These are phyloP conservation scores for Loris lydekkerianus DNA, from an alignment of 2,797 vertebrate species.

Conservation along the genomic window DNA sequence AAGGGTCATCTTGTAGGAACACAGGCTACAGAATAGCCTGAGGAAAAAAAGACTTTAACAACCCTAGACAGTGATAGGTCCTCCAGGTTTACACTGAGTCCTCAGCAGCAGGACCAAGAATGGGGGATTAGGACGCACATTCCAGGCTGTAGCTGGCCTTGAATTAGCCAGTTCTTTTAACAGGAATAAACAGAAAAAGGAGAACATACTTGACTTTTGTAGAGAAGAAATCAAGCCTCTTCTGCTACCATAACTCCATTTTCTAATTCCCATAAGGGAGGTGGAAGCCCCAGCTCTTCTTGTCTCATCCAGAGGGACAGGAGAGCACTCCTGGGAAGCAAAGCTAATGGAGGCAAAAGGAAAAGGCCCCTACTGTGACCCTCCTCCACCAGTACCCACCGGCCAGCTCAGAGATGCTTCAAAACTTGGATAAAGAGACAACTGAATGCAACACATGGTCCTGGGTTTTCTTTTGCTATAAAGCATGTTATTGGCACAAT, in stretches of 20 bases:
- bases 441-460: background rate
- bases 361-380: background rate
- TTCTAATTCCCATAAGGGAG: background rate
- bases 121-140: background rate
- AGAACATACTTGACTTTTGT: background rate
- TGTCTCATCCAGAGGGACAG: background rate
- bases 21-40: background rate
- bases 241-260: background rate
- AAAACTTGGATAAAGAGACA: background rate
- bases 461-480: background rate
- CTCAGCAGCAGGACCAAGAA: background rate
- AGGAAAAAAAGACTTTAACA: background rate
- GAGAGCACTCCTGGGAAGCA: background rate
- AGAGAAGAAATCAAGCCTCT: background rate
- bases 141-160: background rate
- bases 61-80: background rate
- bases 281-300: background rate
- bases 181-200: background rate
- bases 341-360: background rate
- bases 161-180: background rate
- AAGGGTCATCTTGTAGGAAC: background rate
- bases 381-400: background rate
- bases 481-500: background rate
- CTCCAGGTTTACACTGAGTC: background rate
- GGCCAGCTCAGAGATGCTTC: background rate